A percentile compares a stretch with the other conserved stretches of the same genome.
phyloP scores from a whole-genome alignment of 2,797 vertebrate genomes.

The Gadopsis bispinosus region DNA sequence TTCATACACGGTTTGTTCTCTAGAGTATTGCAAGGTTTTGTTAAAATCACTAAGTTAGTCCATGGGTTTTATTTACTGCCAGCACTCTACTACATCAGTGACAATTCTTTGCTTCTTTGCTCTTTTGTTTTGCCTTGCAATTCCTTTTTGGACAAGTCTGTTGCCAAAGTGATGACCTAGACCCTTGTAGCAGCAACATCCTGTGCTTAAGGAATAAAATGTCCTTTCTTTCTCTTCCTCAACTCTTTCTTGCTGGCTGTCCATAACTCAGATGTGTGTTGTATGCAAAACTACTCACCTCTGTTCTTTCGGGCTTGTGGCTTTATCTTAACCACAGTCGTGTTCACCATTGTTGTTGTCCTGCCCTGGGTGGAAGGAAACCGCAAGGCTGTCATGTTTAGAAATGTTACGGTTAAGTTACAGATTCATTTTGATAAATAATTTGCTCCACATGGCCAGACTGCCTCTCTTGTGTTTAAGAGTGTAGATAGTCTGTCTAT shows the following conservation, averaged over 20 bases:
- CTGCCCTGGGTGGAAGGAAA: neutral
- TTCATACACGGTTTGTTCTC: conserved; percentile 17
- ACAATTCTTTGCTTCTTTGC: conserved; percentile 4
- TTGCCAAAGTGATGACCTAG: conserved; percentile 35
- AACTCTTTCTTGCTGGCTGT: neutral
- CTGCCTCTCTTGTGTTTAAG: conserved; percentile 41
- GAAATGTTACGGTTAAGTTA: conserved; percentile 47
- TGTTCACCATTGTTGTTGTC: conserved; percentile 17
- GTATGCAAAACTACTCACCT: neutral
- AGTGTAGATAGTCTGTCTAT: conserved; percentile 57
- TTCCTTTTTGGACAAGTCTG: conserved; percentile 5
- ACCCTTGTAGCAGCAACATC: conserved; percentile 26
- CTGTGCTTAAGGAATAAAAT: conserved; percentile 30
- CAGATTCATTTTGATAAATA: conserved; percentile 55
- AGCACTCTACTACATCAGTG: neutral
- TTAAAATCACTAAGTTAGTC: conserved; percentile 11
- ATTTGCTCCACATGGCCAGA: conserved; percentile 42
- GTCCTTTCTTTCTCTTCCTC: neutral
- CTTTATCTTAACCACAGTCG: conserved; percentile 13
- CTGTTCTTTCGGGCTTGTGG: conserved; percentile 11
- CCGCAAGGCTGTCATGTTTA: conserved; percentile 53
- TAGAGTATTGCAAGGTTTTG: conserved; percentile 3
- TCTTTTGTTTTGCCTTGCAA: conserved; percentile 11
- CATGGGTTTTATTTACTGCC: conserved; percentile 19
- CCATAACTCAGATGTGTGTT: neutral